Conservation (phyloP, 2,113 vertebrate genomes). For the Pseudois nayaur region DNA sequence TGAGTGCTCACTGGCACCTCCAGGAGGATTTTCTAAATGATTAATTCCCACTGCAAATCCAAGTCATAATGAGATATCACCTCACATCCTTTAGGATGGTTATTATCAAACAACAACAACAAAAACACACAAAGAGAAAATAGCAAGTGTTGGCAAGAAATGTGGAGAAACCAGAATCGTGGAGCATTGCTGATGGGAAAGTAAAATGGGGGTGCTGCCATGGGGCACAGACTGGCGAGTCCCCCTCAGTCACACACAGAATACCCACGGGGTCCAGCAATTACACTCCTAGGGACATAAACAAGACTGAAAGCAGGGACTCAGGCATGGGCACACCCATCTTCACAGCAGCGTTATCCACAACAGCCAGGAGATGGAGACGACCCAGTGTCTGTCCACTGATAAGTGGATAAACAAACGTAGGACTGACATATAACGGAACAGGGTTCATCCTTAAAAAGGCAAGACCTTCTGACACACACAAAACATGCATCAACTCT, state of each 20-base stretch:
- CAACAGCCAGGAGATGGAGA: not conserved
- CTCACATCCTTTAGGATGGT: not conserved
- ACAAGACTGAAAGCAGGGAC: not conserved
- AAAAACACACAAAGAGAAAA: not conserved
- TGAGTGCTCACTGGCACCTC: not conserved
- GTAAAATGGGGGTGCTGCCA: not conserved
- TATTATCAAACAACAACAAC: not conserved
- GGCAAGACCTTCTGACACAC: not conserved
- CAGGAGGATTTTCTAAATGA: not conserved
- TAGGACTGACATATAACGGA: rapidly evolving
- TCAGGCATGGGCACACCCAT: not conserved
- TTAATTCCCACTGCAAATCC: not conserved
- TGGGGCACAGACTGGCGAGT: not conserved
- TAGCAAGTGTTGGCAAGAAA: not conserved
- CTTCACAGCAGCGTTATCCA: not conserved
- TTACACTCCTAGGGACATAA: not conserved
- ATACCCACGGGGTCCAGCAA: not conserved
- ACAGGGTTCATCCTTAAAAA: not conserved
- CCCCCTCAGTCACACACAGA: not conserved
- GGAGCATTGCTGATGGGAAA: not conserved
- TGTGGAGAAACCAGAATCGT: not conserved
- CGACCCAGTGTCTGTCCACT: not conserved
- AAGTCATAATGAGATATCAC: not conserved
- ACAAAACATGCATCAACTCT: not conserved
- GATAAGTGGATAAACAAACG: not conserved